A percentile compares a stretch with the other conserved stretches of the same genome.
phyloP scores from a whole-genome alignment of 2,888 invertebrate genomes.

The Eledona agricola region DNA sequence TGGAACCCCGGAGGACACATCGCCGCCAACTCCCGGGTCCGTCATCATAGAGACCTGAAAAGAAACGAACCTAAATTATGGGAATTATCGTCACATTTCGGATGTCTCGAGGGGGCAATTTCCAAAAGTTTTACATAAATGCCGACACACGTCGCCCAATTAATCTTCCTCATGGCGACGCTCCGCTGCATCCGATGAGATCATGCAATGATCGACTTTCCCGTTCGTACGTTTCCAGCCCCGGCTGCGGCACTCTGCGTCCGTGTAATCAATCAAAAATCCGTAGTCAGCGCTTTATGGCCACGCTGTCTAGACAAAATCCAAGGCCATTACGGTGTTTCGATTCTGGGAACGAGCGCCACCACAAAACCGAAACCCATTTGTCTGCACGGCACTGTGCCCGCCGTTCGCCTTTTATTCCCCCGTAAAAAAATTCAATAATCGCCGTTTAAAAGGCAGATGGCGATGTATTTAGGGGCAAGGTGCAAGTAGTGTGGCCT shows the following conservation, averaged over 20 bases:
- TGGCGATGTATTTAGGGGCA: conserved; percentile 15
- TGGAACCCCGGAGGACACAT: conserved; percentile 50
- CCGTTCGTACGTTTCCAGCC: too few relatives aligned
- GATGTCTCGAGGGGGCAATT: not conserved
- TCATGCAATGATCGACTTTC: too few relatives aligned
- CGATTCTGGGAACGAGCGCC: conserved; percentile 12
- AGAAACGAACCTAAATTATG: conserved; percentile 1
- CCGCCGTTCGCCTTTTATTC: conserved; percentile 6
- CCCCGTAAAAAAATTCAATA: conserved; percentile 1
- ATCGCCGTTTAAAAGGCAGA: conserved; percentile 14
- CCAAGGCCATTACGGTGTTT: conserved; percentile 39
- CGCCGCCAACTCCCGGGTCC: conserved; percentile 59
- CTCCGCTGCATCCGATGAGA: too few relatives aligned
- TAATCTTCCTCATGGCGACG: too few relatives aligned
- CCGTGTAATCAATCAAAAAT: conserved; percentile 45
- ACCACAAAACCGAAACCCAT: conserved; percentile 24
- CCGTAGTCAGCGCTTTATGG: conserved; percentile 42
- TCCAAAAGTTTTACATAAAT: too few relatives aligned
- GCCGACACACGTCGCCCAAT: too few relatives aligned
- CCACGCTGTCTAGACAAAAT: conserved; percentile 49
- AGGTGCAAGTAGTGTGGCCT: conserved; percentile 50
- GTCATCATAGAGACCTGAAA: conserved; percentile 78
- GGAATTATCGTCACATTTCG: conserved; percentile 4
- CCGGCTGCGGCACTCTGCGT: not conserved
- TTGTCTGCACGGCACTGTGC: conserved; percentile 15